These are phyloP conservation scores for Prosopocoilus inquinatus DNA, from an alignment of 2,888 invertebrate genomes.

Conservation along the genomic window DNA sequence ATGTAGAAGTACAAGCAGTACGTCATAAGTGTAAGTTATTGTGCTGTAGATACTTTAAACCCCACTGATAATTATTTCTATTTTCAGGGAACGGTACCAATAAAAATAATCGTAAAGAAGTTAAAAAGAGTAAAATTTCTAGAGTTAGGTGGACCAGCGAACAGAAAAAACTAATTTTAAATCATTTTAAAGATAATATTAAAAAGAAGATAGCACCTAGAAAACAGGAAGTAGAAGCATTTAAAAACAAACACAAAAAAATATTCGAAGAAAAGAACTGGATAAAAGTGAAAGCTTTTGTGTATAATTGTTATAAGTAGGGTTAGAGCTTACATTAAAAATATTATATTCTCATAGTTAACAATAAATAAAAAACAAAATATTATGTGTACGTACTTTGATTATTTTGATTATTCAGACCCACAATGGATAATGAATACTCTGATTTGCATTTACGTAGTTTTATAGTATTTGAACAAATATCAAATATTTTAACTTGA, in stretches of 20 bases:
- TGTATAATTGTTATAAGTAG: not conserved
- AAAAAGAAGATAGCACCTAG: not conserved
- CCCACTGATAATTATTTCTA: not conserved
- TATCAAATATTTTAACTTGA: too few relatives aligned
- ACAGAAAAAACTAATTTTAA: not conserved
- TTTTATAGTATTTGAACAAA: too few relatives aligned
- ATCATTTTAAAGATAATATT: slow-evolving; percentile 1
- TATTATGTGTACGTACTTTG: too few relatives aligned
- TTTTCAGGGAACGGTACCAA: not conserved
- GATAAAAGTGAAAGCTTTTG: slow-evolving; percentile 12
- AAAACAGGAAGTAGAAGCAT: not conserved
- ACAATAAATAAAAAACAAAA: too few relatives aligned
- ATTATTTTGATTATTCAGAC: too few relatives aligned
- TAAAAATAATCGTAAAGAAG: not conserved
- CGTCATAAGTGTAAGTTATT: too few relatives aligned
- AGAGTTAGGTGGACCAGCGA: not conserved
- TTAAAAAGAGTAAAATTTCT: not conserved
- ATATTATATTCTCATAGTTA: too few relatives aligned
- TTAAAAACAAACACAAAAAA: not conserved
- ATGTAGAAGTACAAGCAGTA: too few relatives aligned
- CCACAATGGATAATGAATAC: too few relatives aligned
- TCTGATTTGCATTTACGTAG: too few relatives aligned
- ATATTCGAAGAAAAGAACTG: slow-evolving; percentile 6
- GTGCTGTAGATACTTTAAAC: too few relatives aligned
- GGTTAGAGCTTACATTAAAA: too few relatives aligned